Conservation (phyloP, 2,113 vertebrate species). For the Periophthalmus modestus region DNA sequence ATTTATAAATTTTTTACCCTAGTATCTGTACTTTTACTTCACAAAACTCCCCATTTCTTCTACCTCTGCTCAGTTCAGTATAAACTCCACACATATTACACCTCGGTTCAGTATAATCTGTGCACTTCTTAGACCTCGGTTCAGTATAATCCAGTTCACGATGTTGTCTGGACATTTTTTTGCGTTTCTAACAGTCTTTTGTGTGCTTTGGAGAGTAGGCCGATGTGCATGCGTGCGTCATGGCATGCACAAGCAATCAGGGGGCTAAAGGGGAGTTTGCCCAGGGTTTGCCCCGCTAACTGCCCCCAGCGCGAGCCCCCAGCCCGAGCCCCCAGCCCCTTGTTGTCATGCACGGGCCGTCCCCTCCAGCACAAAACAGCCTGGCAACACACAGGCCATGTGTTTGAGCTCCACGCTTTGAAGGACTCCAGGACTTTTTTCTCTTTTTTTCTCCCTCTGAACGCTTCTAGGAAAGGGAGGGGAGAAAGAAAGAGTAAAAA, state of each 20-base stretch:
- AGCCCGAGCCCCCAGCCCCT: slow-evolving; percentile 18
- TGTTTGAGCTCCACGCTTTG: slow-evolving; percentile 73
- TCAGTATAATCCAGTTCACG: background rate
- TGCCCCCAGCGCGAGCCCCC: slow-evolving; percentile 71
- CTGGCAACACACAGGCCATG: slow-evolving; percentile 74
- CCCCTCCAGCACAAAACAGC: slow-evolving; percentile 67
- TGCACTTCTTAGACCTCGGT: background rate
- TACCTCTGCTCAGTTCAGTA: too few species aligned
- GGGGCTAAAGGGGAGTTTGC: slow-evolving; percentile 48
- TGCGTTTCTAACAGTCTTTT: slow-evolving; percentile 36
- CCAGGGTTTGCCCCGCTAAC: slow-evolving; percentile 54
- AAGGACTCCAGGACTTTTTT: slow-evolving; percentile 51
- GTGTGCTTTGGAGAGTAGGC: slow-evolving; percentile 39
- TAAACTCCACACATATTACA: too few species aligned
- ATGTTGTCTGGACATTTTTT: slow-evolving; percentile 6
- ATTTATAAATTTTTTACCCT: too few species aligned
- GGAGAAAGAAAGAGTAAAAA: slow-evolving; percentile 17
- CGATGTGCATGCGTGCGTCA: slow-evolving; percentile 29
- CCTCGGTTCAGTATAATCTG: too few species aligned
- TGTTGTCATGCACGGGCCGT: slow-evolving; percentile 79
- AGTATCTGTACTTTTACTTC: too few species aligned
- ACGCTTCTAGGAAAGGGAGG: slow-evolving; percentile 17
- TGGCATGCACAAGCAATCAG: slow-evolving; percentile 34
- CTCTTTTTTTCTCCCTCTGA: background rate
- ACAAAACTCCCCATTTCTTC: too few species aligned